These are phyloP conservation scores for Parelbella ahira DNA, from an alignment of 2,888 invertebrate species.

Conservation along the genomic window DNA sequence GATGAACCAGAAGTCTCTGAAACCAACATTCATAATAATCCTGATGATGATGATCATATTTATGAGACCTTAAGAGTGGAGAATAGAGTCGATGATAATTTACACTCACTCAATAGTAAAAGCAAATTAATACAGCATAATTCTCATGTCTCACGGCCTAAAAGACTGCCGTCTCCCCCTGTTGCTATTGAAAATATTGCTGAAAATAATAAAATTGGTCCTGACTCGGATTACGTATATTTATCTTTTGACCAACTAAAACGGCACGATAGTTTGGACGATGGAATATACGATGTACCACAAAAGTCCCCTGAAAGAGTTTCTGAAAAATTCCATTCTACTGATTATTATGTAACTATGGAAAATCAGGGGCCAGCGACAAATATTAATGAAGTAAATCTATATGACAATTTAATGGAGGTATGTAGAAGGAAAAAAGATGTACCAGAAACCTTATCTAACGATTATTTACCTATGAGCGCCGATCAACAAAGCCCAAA, in stretches of 20 bases:
- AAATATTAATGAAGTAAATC: conserved; percentile 46
- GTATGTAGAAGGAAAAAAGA: conserved; percentile 65
- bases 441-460: conserved; percentile 41
- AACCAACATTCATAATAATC: conserved; percentile 40
- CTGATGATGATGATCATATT: conserved; percentile 77
- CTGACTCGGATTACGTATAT: conserved; percentile 75
- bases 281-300: conserved; percentile 69
- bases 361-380: conserved; percentile 47
- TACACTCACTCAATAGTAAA: conserved; percentile 51
- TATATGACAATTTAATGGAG: conserved; percentile 66
- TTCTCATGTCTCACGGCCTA: conserved; percentile 46
- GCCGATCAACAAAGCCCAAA: conserved; percentile 79
- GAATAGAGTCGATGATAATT: conserved; percentile 48
- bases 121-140: conserved; percentile 60
- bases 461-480: conserved; percentile 69
- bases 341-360: conserved; percentile 63
- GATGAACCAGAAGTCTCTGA: conserved; percentile 37
- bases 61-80: conserved; percentile 81
- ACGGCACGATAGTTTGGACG: conserved; percentile 42
- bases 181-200: conserved; percentile 33
- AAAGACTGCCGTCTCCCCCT: conserved; percentile 61
- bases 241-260: conserved; percentile 68
- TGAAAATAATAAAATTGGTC: conserved; percentile 50
- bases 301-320: conserved; percentile 61
- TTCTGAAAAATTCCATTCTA: conserved; percentile 30